Evolutionary conservation across 2,113 vertebrate species (phyloP), one percentile per base, ranked within the genome.

Genomic region (Oreocharis arfaki): DNA sequence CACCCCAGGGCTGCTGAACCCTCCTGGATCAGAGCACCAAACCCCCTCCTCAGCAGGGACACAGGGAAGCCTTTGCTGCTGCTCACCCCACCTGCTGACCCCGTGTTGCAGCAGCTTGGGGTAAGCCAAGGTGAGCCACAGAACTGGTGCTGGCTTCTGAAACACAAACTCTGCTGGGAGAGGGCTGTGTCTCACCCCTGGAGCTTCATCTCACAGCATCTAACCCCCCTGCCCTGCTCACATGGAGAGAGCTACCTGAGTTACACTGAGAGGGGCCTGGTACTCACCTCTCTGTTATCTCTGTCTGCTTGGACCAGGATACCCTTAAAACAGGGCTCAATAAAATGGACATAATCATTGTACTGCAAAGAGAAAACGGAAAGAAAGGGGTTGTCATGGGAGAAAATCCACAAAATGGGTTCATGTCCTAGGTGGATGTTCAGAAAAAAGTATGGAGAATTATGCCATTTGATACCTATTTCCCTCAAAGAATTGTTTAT

Each of bases 291-390:
- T 82, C 99, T 98, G 97, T 99, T 99, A 94, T 99, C 99, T 95
- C 98, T 97, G 94, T 99, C 98, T 15, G 99, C 99, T 92, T 99
- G 99, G 26, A 99, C 99, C 55, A 99, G 97, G 28, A 98, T 99
- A 52, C 99, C 99, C 97, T 99, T 98, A 97, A 99, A 99, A 96
- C 99, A 99, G 59, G 99, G 99, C 69, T 99, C 99, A 7, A 99
- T 92, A 59, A 99, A 99, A 56, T 99, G 99, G 56, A 99, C 98
- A 6, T 99, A 99, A 93, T 99, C 99, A 73, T 98, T 99, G 97
- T 99, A 99, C 99, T 99, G 97, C 23, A 81, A 91, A 74, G 60
- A 94, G 65, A 97, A 73, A 84, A 77, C 7, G 3, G 61, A 88
- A 56, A 81, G 10, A 77, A 53, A 71, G 37, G 37, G 15, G 6